Base-by-base conservation (phyloP, 35 echinoderm and acorn worm genomes). In the Acanthaster planci region DNA sequence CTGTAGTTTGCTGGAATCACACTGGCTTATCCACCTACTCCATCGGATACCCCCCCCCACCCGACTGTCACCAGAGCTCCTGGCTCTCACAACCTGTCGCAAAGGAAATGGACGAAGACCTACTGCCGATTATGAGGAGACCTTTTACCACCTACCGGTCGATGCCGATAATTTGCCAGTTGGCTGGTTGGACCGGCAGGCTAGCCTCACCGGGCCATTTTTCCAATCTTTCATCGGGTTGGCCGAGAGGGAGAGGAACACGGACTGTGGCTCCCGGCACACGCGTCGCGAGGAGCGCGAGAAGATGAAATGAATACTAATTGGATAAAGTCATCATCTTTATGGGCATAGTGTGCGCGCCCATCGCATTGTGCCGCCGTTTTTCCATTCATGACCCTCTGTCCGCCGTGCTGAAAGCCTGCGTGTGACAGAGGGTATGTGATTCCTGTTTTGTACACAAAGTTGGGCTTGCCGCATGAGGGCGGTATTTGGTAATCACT, bases 221-320 rank as follows among this genome's bases (percentile, higher is more conserved):
- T 72, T 26, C 34, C 64, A 72, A 72, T 72, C 64, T 72, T 26
- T 72, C 64, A 72, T 26, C 64, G 19, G 34, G 23, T 72, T 26
- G 26, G 23, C 64, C n/a, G 7, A 8, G 34, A 72, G 34, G n/a
- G n/a, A n/a, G n/a, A n/a, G n/a, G n/a, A n/a, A n/a, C n/a, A n/a
- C n/a, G n/a, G n/a, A n/a, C n/a, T n/a, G n/a, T n/a, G n/a, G n/a
- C n/a, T n/a, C n/a, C n/a, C n/a, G n/a, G n/a, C n/a, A n/a, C n/a
- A n/a, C n/a, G n/a, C n/a, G n/a, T n/a, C n/a, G n/a, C n/a, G n/a
- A n/a, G n/a, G 64, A 2, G 34, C 30, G 23, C 26, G 7, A 34
- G 64, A 26, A 29, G 2, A 26, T 72, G 64, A 72, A 72, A 72
- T 72, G 64, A 72, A 72, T 72, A 72, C 64, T 72, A 72, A 72